A percentile compares a stretch with the other conserved stretches of the same genome.
Conservation (phyloP, 1,140 invertebrate genomes). For the Orchestia grillus region DNA sequence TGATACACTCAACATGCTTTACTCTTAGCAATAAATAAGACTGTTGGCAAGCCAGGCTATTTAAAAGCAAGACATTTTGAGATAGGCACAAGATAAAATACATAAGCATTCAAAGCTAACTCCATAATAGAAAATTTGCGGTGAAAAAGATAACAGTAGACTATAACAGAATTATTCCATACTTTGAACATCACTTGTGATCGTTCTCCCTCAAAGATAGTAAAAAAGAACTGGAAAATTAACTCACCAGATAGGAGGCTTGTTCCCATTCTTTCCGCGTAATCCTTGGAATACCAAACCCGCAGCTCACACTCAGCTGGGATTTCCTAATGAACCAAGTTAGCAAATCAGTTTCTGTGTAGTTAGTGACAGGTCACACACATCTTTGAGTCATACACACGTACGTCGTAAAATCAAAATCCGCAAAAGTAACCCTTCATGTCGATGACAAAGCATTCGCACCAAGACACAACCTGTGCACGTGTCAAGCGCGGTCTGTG, state of each 20-base stretch:
- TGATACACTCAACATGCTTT: background rate
- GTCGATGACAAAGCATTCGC: too few species aligned
- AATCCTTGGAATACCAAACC: slow-evolving; percentile 71
- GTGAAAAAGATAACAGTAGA: background rate
- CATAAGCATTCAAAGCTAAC: background rate
- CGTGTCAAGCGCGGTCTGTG: too few species aligned
- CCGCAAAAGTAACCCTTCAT: too few species aligned
- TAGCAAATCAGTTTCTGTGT: too few species aligned
- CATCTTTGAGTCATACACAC: too few species aligned
- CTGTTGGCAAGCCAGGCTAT: background rate
- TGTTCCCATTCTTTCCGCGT: slow-evolving; percentile 70
- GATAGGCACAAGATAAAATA: background rate
- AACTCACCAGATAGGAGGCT: slow-evolving; percentile 66
- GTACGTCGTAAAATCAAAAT: too few species aligned
- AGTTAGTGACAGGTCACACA: too few species aligned
- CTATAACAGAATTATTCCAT: background rate
- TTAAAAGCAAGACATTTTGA: background rate
- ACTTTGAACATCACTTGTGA: background rate
- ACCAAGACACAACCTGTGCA: too few species aligned
- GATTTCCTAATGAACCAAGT: slow-evolving; percentile 69
- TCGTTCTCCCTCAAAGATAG: background rate
- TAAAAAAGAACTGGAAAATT: background rate
- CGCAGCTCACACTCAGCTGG: slow-evolving; percentile 70
- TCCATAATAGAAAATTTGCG: background rate
- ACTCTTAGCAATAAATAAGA: background rate